Conservation (phyloP, 2,888 invertebrate species). For the Anoncus sp. region DNA sequence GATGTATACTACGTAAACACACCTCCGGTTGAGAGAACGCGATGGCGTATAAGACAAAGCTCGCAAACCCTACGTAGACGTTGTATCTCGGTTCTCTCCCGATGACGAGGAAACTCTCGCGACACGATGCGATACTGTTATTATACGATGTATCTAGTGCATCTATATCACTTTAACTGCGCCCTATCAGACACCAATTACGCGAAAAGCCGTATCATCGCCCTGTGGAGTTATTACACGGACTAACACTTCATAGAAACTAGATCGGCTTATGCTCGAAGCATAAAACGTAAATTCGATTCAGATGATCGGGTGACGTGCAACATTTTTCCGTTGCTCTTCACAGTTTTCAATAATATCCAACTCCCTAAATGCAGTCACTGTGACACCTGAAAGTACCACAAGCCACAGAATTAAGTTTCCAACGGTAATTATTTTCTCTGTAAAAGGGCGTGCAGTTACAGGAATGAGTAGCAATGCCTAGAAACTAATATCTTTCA, state of each 20-base stretch:
- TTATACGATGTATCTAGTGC: slow-evolving; percentile 12
- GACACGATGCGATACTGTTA: slow-evolving; percentile 31
- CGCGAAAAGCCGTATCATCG: not conserved
- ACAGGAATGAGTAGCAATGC: not conserved
- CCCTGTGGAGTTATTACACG: not conserved
- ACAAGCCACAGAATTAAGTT: not conserved
- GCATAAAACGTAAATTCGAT: not conserved
- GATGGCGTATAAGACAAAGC: slow-evolving; percentile 64
- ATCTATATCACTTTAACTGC: slow-evolving; percentile 29
- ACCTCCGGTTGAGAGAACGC: slow-evolving; percentile 56
- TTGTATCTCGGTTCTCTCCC: slow-evolving; percentile 27
- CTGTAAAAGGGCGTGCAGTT: not conserved
- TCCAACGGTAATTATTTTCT: not conserved
- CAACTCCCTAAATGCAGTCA: not conserved
- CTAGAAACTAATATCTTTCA: not conserved
- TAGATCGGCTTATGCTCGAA: not conserved
- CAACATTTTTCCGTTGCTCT: not conserved
- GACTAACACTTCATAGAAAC: not conserved
- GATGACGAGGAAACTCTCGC: slow-evolving; percentile 47
- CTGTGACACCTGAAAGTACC: not conserved
- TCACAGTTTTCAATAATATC: not conserved
- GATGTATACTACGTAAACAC: slow-evolving; percentile 74
- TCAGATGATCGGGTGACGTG: not conserved
- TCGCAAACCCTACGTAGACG: slow-evolving; percentile 11
- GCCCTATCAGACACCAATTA: slow-evolving; percentile 37